These are phyloP conservation scores for Chiroxiphia lanceolata DNA, from an alignment of 2,797 vertebrate genomes.

Conservation along the genomic window DNA sequence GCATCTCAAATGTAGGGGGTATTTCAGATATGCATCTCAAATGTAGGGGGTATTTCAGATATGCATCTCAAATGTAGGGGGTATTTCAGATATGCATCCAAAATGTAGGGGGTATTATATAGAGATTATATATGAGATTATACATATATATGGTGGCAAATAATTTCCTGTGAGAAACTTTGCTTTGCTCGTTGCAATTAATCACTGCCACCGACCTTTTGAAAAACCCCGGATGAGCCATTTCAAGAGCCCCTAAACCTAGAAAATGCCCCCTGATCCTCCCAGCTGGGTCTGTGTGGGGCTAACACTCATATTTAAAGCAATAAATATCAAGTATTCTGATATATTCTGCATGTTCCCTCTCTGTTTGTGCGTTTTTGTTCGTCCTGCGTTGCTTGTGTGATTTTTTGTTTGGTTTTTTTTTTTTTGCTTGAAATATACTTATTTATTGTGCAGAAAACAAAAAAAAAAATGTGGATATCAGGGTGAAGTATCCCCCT, in stretches of 20 bases:
- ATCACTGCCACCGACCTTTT: neutral
- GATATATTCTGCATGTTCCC: conserved; percentile 14
- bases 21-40: no score
- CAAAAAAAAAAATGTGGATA: neutral
- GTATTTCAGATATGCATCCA: no score
- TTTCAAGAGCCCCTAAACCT: no score
- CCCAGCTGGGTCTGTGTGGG: neutral
- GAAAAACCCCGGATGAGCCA: neutral
- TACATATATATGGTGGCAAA: neutral
- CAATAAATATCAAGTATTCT: no score
- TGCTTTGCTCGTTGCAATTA: neutral
- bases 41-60: no score
- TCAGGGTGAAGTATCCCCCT: conserved; percentile 86
- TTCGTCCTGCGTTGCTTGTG: conserved; percentile 30
- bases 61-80: no score
- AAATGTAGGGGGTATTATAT: no score
- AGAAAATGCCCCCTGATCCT: accelerated
- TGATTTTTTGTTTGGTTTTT: no score
- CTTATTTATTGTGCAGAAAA: no score
- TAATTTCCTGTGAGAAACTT: neutral
- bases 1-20: no score
- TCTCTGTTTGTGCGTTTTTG: neutral
- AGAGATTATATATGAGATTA: no score
- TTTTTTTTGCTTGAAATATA: neutral
- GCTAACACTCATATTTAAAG: neutral